Base-by-base conservation (phyloP, 2,888 invertebrate species). In the Ecliptopera silaceata region DNA sequence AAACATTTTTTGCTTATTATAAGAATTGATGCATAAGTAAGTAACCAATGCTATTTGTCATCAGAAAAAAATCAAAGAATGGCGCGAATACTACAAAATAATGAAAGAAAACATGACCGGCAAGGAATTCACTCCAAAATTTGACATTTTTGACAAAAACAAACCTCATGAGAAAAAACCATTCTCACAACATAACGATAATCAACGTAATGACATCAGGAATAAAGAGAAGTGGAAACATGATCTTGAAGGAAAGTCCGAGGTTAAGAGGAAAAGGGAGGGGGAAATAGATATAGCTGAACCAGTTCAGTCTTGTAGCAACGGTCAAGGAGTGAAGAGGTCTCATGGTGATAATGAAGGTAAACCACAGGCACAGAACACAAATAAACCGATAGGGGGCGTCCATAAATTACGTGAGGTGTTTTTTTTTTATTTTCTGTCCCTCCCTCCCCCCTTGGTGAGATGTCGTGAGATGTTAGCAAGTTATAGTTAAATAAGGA, bases 91-190 rank as follows among this genome's bases (percentile, higher is more conserved):
- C 61, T 90, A 88, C 63, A 84, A 88, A 74, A 80, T 80, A 0
- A 83, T 89, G 84, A 88, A 88, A 64, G 86, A 87, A 17, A 88
- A 86, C 62, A 88, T 88, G 84, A 78, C 72, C 0, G 85, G 84
- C 4, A 78, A 82, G 31, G 85, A 85, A 56, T 75, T 82, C 15
- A 85, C 83, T 63, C 15, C 78, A 31, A 12, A 60, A 80, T 59
- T 86, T 76, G 72, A 46, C 0, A 88, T 87, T 66, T 65, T 65
- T 3, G 83, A 85, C 12, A 83, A 84, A 61, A 82, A 77, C 38
- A 75, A 72, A 31, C 75, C 72, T 26, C 41, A n/a, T n/a, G n/a
- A 36, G 8, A 45, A 44, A 11, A 31, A 74, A n/a, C 41, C 79
- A 15, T 15, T 36, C 36, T 36, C 36, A 10, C 15, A 36, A 15